phyloP scores from a whole-genome alignment of 2,113 vertebrate genomes.

The Stigmatopora nigra region DNA sequence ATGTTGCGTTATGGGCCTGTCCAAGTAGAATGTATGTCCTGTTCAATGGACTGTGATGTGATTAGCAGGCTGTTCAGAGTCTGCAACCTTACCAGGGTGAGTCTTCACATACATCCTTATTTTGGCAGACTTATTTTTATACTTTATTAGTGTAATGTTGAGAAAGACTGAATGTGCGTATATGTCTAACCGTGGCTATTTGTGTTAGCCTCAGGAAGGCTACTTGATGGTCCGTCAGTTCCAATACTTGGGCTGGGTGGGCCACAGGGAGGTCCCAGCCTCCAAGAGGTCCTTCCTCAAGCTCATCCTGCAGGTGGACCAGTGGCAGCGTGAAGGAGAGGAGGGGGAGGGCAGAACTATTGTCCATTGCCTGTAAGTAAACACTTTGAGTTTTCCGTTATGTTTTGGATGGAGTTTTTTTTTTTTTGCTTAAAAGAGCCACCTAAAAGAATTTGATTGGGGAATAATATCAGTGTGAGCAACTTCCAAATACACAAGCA shows the following conservation, averaged over 20 bases:
- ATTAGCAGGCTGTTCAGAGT: conserved; percentile 96
- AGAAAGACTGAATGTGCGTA: background rate
- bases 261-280: conserved; percentile 89
- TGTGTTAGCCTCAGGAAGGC: conserved; percentile 87
- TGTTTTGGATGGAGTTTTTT: background rate
- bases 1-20: conserved; percentile 91
- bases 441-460: too few species aligned
- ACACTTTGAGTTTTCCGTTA: background rate
- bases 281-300: conserved; percentile 97
- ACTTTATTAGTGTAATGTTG: too few species aligned
- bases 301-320: conserved; percentile 94
- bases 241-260: conserved; percentile 95
- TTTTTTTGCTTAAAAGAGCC: background rate
- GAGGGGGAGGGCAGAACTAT: conserved; percentile 94
- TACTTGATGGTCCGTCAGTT: conserved; percentile 99
- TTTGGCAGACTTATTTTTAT: too few species aligned
- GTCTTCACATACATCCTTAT: conserved; percentile 22
- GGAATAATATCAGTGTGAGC: too few species aligned
- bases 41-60: conserved; percentile 96
- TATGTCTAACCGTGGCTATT: background rate
- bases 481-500: too few species aligned
- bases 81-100: conserved; percentile 95
- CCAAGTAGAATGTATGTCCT: conserved; percentile 97
- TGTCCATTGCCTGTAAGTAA: conserved; percentile 94
- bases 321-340: conserved; percentile 98